A percentile compares a stretch with the other conserved stretches of the same genome.
phyloP scores from a whole-genome alignment of 2,113 vertebrate genomes.

The Tenrec ecaudatus region DNA sequence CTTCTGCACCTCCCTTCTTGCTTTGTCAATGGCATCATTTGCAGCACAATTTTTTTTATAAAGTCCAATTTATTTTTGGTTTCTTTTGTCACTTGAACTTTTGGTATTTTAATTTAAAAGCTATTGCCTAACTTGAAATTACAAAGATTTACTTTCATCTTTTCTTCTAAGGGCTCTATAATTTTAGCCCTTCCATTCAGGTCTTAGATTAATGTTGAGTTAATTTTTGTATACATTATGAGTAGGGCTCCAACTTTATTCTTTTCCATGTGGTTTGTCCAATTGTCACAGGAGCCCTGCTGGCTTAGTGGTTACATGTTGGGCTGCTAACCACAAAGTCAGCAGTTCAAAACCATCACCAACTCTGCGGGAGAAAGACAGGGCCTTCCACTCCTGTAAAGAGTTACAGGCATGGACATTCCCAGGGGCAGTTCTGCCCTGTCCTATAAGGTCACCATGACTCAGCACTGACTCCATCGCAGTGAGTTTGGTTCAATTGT shows the following conservation, averaged over 20 bases:
- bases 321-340: too few species aligned
- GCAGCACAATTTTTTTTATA: background rate
- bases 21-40: conserved; percentile 36
- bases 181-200: conserved; percentile 33
- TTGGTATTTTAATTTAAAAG: conserved; percentile 44
- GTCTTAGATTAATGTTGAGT: conserved; percentile 8
- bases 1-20: background rate
- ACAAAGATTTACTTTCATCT: conserved; percentile 36
- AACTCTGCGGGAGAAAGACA: too few species aligned
- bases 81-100: background rate
- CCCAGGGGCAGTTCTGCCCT: too few species aligned
- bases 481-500: background rate
- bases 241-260: conserved; percentile 23
- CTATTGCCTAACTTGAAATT: background rate
- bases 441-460: too few species aligned
- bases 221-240: conserved; percentile 28
- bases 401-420: too few species aligned
- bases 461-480: too few species aligned
- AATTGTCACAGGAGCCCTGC: too few species aligned
- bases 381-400: too few species aligned
- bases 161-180: conserved; percentile 32
- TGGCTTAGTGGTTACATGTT: too few species aligned
- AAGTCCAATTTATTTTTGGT: conserved; percentile 31
- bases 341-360: too few species aligned
- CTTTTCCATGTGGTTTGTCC: background rate